Percentiles rank a stretch among this genome's conserved stretches.
Evolutionary conservation across 2,888 invertebrate species (phyloP).

Genomic region (Andricus quercusramuli): DNA sequence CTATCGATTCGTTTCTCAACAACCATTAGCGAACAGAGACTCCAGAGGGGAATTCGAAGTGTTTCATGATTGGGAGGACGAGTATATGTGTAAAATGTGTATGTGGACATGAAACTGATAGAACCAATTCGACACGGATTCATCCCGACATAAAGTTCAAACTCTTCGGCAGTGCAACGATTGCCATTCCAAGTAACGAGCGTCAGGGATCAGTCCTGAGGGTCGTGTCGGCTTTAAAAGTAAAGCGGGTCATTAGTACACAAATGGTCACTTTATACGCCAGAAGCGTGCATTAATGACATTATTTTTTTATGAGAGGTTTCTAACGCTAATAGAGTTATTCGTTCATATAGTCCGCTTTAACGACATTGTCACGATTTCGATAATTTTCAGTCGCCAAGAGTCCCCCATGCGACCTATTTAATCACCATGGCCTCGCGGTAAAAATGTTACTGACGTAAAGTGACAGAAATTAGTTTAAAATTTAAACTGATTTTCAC

Average conservation of each 20-base stretch:
- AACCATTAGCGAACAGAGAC: constrained; percentile 6
- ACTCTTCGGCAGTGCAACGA: constrained; percentile 12
- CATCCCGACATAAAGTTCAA: constrained; percentile 30
- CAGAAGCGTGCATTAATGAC: constrained; percentile 27
- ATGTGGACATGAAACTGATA: constrained; percentile 33
- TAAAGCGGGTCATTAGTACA: not conserved
- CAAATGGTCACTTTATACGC: constrained; percentile 19
- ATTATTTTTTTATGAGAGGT: constrained; percentile 14
- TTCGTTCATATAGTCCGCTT: not conserved
- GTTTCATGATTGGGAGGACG: not conserved
- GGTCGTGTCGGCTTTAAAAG: constrained; percentile 9
- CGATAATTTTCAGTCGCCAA: not conserved
- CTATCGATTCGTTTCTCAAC: constrained; percentile 17
- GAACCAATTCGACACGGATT: constrained; percentile 40
- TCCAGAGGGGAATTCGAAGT: constrained; percentile 2
- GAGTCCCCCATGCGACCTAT: not conserved
- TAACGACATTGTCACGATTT: constrained; percentile 18
- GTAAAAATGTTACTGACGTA: not conserved
- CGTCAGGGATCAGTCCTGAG: not conserved
- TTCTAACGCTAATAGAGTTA: constrained; percentile 24
- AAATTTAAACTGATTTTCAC: not conserved
- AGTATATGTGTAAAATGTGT: not conserved
- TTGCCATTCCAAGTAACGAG: constrained; percentile 13
- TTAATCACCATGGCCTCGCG: not conserved
- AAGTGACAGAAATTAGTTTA: not conserved